phyloP scores from a whole-genome alignment of 23 tunicate species.

The Diplosoma virens region DNA sequence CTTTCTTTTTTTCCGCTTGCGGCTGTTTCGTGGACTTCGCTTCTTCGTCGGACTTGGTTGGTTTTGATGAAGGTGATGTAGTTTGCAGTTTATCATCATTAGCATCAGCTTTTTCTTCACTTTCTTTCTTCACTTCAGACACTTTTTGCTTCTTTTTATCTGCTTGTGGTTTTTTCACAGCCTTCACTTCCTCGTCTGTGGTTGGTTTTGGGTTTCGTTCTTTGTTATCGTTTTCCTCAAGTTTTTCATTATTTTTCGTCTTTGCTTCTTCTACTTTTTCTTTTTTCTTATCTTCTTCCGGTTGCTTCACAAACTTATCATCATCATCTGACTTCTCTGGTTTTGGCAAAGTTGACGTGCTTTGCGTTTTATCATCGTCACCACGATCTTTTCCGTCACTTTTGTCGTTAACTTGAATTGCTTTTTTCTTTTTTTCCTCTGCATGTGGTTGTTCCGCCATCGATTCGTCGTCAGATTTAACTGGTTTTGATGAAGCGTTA shows the following conservation, averaged over 20 bases:
- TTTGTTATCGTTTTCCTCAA: not conserved
- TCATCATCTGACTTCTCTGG: not conserved
- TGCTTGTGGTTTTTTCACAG: not conserved
- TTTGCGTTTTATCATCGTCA: not conserved
- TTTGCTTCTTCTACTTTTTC: not conserved
- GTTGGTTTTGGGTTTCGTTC: not conserved
- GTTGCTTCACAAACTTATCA: not conserved
- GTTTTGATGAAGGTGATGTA: no score
- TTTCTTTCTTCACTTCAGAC: slow-evolving; percentile 6
- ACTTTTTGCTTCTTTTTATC: not conserved
- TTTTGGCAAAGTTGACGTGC: not conserved
- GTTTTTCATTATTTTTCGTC: not conserved
- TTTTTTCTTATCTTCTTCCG: not conserved
- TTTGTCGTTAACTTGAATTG: not conserved
- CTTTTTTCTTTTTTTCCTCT: not conserved
- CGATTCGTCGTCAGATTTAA: not conserved
- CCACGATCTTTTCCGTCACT: not conserved
- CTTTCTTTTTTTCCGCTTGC: not conserved
- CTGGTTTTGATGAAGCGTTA: not conserved
- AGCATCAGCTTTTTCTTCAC: not conserved
- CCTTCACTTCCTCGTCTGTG: not conserved
- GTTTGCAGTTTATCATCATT: no score
- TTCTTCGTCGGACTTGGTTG: not conserved
- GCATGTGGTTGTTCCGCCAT: not conserved
- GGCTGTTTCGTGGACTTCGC: not conserved